Percentiles rank a stretch among this genome's conserved stretches.
These are phyloP conservation scores for Rhineura floridana DNA, from an alignment of 2,113 vertebrate species.

Conservation along the genomic window DNA sequence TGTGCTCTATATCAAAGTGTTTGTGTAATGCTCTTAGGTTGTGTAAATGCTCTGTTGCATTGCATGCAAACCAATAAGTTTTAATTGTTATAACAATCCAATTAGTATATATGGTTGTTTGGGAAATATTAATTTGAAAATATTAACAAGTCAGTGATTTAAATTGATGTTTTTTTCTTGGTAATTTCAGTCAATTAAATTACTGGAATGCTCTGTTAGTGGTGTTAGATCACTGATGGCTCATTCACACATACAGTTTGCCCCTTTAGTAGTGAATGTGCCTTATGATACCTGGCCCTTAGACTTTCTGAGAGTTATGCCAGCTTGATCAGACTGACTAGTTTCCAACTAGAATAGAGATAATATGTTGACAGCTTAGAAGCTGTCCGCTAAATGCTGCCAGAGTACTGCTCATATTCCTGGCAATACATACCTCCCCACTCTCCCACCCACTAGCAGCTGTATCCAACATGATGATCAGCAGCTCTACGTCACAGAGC, in stretches of 20 bases:
- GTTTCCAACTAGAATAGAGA: not conserved
- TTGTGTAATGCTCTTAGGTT: no score
- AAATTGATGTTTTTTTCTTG: not conserved
- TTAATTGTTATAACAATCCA: not conserved
- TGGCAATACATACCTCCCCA: not conserved
- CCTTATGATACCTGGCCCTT: not conserved
- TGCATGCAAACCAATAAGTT: not conserved
- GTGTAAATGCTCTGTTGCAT: not conserved
- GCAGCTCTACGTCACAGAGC: not conserved
- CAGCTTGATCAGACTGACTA: not conserved
- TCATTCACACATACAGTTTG: not conserved
- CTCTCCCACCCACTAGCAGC: slow-evolving; percentile 14
- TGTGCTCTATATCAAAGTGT: not conserved
- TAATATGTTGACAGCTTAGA: not conserved
- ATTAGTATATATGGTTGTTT: not conserved
- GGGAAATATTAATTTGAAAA: not conserved
- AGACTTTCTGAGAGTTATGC: not conserved
- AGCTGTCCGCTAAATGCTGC: not conserved
- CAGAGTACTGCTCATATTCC: not conserved
- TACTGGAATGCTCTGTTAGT: not conserved
- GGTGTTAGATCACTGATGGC: not conserved
- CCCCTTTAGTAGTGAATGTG: not conserved
- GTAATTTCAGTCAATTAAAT: not conserved
- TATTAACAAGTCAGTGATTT: not conserved
- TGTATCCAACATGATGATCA: not conserved